Evolutionary conservation across 2,797 vertebrate species (phyloP).

Genomic region (Pygocentrus nattereri): DNA sequence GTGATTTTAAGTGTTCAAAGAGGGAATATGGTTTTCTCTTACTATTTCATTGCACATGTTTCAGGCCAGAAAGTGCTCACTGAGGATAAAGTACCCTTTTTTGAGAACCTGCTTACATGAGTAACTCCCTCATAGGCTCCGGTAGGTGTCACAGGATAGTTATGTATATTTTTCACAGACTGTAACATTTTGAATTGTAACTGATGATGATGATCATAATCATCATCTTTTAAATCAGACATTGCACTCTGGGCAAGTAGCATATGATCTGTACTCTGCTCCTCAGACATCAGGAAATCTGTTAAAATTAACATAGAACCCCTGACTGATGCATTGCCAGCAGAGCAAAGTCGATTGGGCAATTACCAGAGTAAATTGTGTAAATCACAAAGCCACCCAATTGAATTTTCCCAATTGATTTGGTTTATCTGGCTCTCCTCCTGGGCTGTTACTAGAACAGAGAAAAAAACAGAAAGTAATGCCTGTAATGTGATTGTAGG

Average conservation of each 20-base stretch:
- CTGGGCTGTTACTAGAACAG: neutral
- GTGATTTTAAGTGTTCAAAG: too few relatives aligned
- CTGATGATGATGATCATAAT: neutral
- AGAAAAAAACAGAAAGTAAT: neutral
- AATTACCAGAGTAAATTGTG: constrained; percentile 2
- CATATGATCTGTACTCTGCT: too few relatives aligned
- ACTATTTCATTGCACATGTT: too few relatives aligned
- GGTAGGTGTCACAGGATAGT: too few relatives aligned
- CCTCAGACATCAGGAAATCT: neutral
- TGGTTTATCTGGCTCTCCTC: neutral
- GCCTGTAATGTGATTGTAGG: neutral
- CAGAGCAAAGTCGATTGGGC: constrained; percentile 18
- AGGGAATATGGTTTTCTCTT: too few relatives aligned
- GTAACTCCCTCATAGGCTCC: too few relatives aligned
- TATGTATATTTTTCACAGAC: too few relatives aligned
- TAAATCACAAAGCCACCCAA: constrained; percentile 5
- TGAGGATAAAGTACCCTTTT: too few relatives aligned
- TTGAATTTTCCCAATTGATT: constrained; percentile 12
- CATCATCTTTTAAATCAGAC: neutral
- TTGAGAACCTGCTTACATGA: too few relatives aligned
- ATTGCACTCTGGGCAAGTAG: neutral
- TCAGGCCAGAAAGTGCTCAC: too few relatives aligned
- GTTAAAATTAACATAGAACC: neutral
- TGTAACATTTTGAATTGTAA: too few relatives aligned
- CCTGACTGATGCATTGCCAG: neutral